Conservation (phyloP, 1,140 invertebrate genomes). For the Drosophila ercepeae region DNA sequence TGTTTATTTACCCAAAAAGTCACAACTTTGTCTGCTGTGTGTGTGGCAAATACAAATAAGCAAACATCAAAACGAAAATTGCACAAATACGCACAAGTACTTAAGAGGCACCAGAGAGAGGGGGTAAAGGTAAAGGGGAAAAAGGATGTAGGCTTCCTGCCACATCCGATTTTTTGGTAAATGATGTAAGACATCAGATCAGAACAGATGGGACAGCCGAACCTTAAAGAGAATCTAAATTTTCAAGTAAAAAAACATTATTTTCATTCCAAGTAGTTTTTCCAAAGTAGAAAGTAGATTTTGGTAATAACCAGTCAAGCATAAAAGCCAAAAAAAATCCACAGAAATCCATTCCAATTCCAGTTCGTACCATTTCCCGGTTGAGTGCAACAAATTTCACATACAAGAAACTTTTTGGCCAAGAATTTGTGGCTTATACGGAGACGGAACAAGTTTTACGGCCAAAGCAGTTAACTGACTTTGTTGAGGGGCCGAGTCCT, state of each 20-base stretch:
- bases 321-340: slow-evolving; percentile 15
- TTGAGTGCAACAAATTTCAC: slow-evolving; percentile 13
- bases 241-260: neutral
- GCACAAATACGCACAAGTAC: slow-evolving; percentile 39
- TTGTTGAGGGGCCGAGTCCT: slow-evolving; percentile 29
- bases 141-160: neutral
- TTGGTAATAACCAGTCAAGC: slow-evolving; percentile 6
- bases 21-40: slow-evolving; percentile 60
- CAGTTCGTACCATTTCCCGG: slow-evolving; percentile 21
- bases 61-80: slow-evolving; percentile 65
- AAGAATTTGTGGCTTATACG: slow-evolving; percentile 1
- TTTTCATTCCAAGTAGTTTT: neutral
- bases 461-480: slow-evolving; percentile 37
- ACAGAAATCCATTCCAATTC: slow-evolving; percentile 21
- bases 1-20: slow-evolving; percentile 69
- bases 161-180: neutral
- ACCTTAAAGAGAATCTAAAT: too few relatives aligned
- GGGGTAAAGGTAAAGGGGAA: neutral
- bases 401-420: slow-evolving; percentile 3
- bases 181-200: neutral
- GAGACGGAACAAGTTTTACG: slow-evolving; percentile 20
- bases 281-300: neutral
- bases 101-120: neutral
- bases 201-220: neutral
- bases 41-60: slow-evolving; percentile 68